Evolutionary conservation across 2,797 vertebrate genomes (phyloP).

Genomic region (Caiman crocodilus): DNA sequence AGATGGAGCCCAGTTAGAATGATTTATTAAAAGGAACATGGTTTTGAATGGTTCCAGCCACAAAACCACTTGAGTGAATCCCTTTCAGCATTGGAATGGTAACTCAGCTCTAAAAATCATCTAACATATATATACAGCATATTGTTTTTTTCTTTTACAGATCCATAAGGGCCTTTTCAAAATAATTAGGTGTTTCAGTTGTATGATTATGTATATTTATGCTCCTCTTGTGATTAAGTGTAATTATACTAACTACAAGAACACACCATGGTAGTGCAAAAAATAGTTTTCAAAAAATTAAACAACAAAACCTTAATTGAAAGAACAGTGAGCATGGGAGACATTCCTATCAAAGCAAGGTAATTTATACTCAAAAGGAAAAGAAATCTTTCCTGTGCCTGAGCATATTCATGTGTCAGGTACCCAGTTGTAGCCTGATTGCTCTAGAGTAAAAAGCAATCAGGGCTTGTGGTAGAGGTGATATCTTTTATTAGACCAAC

Average conservation of each 20-base stretch:
- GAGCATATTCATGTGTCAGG: neutral
- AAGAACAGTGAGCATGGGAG: neutral
- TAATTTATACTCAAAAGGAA: neutral
- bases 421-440: no score
- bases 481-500: no score
- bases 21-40: neutral
- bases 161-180: slow-evolving; percentile 64
- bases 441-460: no score
- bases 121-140: neutral
- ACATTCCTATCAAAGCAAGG: neutral
- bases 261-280: slow-evolving; percentile 22
- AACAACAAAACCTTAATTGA: slow-evolving; percentile 47
- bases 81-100: neutral
- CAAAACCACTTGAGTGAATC: neutral
- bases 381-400: neutral
- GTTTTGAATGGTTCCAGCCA: neutral
- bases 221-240: slow-evolving; percentile 66
- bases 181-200: slow-evolving; percentile 59
- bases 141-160: slow-evolving; percentile 37
- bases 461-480: no score
- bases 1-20: neutral
- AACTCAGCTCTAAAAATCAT: neutral
- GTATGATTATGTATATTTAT: slow-evolving; percentile 63
- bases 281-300: slow-evolving; percentile 49
- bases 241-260: slow-evolving; percentile 59